A percentile compares a stretch with the other conserved stretches of the same genome.
Conservation (phyloP, 2,797 vertebrate genomes). For the Darevskia nairensis region DNA sequence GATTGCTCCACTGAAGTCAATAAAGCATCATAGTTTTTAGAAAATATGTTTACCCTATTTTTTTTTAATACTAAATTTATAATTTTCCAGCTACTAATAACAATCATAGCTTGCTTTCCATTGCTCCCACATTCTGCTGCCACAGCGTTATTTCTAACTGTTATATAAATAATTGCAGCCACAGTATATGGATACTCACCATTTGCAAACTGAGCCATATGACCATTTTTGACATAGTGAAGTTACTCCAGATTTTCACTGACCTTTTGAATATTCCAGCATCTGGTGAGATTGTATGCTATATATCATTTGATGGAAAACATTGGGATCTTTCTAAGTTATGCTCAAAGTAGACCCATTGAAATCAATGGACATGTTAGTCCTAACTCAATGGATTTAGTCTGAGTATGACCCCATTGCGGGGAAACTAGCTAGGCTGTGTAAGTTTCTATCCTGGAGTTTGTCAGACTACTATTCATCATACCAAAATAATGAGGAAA, state of each 20-base stretch:
- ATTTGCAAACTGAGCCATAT: not conserved
- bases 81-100: not conserved
- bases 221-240: not conserved
- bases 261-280: not conserved
- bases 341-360: no score
- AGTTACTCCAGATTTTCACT: not conserved
- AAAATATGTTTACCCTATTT: not conserved
- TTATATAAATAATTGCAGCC: not conserved
- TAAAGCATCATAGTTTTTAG: conserved; percentile 15
- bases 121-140: not conserved
- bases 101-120: conserved; percentile 23
- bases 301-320: not conserved
- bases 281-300: not conserved
- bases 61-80: conserved; percentile 30
- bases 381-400: no score
- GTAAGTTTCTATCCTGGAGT: not conserved
- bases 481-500: not conserved
- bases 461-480: not conserved
- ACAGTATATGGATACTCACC: not conserved
- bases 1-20: not conserved
- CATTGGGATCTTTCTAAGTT: not conserved
- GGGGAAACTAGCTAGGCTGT: not conserved
- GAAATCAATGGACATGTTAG: no score
- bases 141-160: conserved; percentile 16
- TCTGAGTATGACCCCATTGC: no score